Percentiles rank a stretch among this genome's conserved stretches.
These are phyloP conservation scores for Centropus bengalensis DNA, from an alignment of 2,113 vertebrate genomes.

Conservation along the genomic window DNA sequence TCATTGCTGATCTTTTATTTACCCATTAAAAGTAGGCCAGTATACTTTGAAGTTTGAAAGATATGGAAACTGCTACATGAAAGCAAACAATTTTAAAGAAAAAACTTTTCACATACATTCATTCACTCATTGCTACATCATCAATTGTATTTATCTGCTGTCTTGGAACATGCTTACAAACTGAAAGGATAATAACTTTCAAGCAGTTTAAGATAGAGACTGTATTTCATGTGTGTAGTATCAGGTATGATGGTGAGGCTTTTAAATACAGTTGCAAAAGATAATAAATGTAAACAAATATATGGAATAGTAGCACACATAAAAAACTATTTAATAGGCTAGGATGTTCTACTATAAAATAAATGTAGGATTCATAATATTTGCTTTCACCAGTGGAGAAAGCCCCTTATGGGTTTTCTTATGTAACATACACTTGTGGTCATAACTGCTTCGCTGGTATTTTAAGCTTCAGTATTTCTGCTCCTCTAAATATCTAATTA, in stretches of 20 bases:
- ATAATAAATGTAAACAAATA: background rate
- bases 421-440: background rate
- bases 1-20: background rate
- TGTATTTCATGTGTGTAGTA: background rate
- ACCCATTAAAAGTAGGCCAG: background rate
- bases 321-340: background rate
- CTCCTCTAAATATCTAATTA: conserved; percentile 56
- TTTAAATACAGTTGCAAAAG: background rate
- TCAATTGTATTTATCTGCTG: background rate
- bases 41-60: background rate
- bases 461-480: conserved; percentile 57
- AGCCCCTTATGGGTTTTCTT: background rate
- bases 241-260: background rate
- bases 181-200: background rate
- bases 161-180: background rate
- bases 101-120: background rate
- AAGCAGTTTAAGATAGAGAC: background rate
- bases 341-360: background rate
- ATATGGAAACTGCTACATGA: background rate
- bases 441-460: conserved; percentile 19
- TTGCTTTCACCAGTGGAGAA: background rate
- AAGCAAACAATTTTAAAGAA: background rate
- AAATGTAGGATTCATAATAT: background rate
- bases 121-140: background rate
- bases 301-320: background rate